phyloP scores from a whole-genome alignment of 2,113 vertebrate species.

The Platycercus adscitus region DNA sequence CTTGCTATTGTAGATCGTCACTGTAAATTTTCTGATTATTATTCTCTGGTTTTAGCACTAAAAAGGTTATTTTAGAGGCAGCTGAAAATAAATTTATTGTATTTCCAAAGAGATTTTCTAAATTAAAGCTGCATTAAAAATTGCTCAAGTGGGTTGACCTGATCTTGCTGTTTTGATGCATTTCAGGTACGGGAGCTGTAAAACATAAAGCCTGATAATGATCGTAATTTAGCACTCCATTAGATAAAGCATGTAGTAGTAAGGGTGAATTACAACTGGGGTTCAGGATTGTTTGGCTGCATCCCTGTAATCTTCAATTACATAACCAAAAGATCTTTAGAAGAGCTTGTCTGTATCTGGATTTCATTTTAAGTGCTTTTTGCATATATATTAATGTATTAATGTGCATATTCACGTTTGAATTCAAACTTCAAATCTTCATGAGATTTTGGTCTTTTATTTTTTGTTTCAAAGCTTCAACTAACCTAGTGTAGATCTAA shows the following conservation, averaged over 20 bases:
- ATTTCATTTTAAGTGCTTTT: neutral
- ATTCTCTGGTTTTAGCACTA: neutral
- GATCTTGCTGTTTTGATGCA: neutral
- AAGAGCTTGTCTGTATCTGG: neutral
- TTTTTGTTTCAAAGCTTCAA: neutral
- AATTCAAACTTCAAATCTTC: neutral
- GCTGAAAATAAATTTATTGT: neutral
- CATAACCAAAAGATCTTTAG: neutral
- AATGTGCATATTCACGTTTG: neutral
- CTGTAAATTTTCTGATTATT: neutral
- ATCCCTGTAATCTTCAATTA: neutral
- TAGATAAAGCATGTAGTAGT: neutral
- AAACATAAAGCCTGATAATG: neutral
- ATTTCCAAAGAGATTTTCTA: neutral
- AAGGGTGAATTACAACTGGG: neutral
- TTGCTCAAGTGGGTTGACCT: neutral
- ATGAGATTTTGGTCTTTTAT: neutral
- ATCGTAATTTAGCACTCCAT: neutral
- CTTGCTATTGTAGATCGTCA: neutral
- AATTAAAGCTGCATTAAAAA: neutral
- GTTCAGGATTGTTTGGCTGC: neutral
- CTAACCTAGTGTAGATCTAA: neutral
- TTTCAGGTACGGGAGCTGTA: neutral
- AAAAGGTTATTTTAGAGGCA: neutral
- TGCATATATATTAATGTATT: neutral